Percentiles rank a stretch among this genome's conserved stretches.
Conservation (phyloP, 2,113 vertebrate species). For the Microcebus tavaratra region DNA sequence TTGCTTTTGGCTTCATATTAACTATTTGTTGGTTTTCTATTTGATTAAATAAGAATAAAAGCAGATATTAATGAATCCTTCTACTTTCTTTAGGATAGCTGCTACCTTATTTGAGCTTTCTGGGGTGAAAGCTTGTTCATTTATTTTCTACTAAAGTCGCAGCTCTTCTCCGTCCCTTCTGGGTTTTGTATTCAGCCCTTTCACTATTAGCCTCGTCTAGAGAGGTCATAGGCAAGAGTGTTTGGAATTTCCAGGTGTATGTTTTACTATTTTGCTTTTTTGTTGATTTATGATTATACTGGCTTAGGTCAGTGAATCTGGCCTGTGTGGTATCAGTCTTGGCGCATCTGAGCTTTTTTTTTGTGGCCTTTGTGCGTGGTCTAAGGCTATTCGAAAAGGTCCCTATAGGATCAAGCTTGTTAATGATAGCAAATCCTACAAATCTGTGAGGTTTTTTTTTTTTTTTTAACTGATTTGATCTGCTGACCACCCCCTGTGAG, state of each 20-base stretch:
- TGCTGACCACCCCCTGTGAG: neutral
- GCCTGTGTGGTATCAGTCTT: accelerated
- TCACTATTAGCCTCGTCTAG: neutral
- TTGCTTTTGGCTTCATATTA: neutral
- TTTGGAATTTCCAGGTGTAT: neutral
- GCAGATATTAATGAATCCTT: no score
- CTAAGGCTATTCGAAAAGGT: neutral
- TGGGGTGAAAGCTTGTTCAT: accelerated
- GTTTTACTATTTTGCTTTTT: neutral
- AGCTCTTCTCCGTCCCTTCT: no score
- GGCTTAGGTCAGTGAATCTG: neutral
- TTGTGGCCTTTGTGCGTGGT: neutral
- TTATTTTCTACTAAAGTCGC: accelerated
- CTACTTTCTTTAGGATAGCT: neutral
- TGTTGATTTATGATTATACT: accelerated
- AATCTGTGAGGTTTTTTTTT: neutral
- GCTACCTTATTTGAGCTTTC: neutral
- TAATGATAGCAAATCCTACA: neutral
- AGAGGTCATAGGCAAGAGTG: neutral
- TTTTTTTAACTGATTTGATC: neutral
- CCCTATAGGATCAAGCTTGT: neutral
- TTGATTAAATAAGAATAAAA: no score
- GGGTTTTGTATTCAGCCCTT: accelerated
- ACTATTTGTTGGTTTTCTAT: neutral
- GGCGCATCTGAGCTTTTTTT: neutral